These are phyloP conservation scores for Cyphomyrus plagiostoma DNA, from an alignment of 2,113 vertebrate genomes.

Conservation along the genomic window DNA sequence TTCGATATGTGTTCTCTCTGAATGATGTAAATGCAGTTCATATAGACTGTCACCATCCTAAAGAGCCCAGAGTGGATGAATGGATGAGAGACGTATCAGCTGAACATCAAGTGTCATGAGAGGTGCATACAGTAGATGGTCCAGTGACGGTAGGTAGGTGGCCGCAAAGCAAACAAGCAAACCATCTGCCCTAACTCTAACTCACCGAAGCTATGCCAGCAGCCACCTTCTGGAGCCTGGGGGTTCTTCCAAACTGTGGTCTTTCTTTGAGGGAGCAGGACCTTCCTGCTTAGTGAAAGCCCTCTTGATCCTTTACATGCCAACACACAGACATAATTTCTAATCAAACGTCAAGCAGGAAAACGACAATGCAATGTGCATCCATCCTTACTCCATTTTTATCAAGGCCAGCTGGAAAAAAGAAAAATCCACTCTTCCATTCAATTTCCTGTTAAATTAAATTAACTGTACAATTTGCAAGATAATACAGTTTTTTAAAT, in stretches of 20 bases:
- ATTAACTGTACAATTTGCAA: constrained; percentile 4
- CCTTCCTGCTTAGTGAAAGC: neutral
- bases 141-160: neutral
- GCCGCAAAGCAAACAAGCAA: neutral
- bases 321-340: neutral
- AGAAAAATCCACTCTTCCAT: neutral
- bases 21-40: neutral
- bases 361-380: neutral
- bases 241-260: neutral
- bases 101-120: neutral
- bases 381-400: neutral
- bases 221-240: neutral
- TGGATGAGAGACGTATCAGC: neutral
- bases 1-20: neutral
- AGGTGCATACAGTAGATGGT: neutral
- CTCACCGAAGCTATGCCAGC: neutral
- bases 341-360: neutral
- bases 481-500: neutral
- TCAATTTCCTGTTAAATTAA: neutral
- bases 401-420: constrained; percentile 9
- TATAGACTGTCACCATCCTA: neutral
- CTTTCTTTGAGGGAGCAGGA: neutral
- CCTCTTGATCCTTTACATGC: neutral
- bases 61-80: neutral
- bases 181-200: neutral